Evolutionary conservation across 2,113 vertebrate genomes (phyloP).

Genomic region (Apaloderma vittatum): DNA sequence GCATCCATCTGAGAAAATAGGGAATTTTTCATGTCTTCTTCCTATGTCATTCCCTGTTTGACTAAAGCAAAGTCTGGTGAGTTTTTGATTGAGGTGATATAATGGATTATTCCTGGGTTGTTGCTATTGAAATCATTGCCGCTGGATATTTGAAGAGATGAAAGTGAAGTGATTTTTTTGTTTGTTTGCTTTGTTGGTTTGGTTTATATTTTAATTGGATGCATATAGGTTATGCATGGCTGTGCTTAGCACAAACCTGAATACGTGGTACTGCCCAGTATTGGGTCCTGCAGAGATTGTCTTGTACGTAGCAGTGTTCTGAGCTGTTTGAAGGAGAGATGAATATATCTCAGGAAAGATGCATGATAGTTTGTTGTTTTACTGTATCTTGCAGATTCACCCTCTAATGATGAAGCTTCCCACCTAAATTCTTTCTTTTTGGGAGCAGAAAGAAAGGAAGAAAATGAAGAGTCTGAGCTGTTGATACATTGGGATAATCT

Average conservation of each 20-base stretch:
- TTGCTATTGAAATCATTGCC: neutral
- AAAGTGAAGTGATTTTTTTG: neutral
- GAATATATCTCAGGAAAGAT: slow-evolving; percentile 74
- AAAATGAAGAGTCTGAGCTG: slow-evolving; percentile 83
- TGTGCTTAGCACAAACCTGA: slow-evolving; percentile 1
- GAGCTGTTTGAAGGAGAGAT: slow-evolving; percentile 70
- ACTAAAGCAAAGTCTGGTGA: neutral
- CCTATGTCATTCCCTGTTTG: neutral
- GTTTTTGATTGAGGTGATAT: neutral
- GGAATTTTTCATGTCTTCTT: neutral
- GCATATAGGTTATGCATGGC: neutral
- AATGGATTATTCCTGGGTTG: neutral
- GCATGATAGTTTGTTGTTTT: slow-evolving; percentile 84
- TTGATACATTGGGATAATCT: slow-evolving; percentile 82
- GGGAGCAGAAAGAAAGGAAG: slow-evolving; percentile 83
- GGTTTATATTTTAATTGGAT: neutral
- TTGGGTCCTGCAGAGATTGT: neutral
- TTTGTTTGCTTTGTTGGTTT: neutral
- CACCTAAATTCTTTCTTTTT: slow-evolving; percentile 85
- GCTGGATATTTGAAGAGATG: slow-evolving; percentile 4
- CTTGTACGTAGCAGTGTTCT: slow-evolving; percentile 41
- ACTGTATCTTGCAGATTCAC: slow-evolving; percentile 84
- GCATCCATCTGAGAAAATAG: neutral
- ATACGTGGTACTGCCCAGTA: neutral
- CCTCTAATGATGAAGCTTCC: slow-evolving; percentile 83